Evolutionary conservation across 2,888 invertebrate genomes (phyloP), one percentile per base, ranked within the genome.

Genomic region (Papilio elwesi): DNA sequence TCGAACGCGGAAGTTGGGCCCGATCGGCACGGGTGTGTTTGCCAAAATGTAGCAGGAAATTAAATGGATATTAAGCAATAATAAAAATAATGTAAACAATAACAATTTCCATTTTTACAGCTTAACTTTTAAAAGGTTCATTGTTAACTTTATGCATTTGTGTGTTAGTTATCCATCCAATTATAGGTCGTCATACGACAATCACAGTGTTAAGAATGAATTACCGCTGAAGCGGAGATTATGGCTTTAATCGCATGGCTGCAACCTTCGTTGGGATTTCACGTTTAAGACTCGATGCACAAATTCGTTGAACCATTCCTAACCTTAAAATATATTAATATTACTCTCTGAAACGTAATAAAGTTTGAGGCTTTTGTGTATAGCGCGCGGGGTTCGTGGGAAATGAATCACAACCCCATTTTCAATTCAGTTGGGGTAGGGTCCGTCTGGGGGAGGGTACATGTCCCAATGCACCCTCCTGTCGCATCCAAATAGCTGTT

Each of bases 331-430:
- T 75, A 77, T 81, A 79, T 82, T 83, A 83, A 75, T 77, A 76
- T 81, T 79, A 81, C 81, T 82, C 75, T 76, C 77, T 87, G 80
- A 76, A 82, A 82, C 79, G 82, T 85, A 85, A 86, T 90, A 86
- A 81, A 85, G 87, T 87, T 86, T 80, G 84, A 84, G 86, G 86
- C 85, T 85, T 88, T 85, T 82, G 88, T 86, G 82, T 82, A 78
- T 82, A 83, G 82, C 80, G 81, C 81, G 83, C 83, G 82, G 87
- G 85, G 89, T 88, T 87, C 88, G 90, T 92, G 92, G 89, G 92
- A 92, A 92, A 91, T 92, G 92, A 93, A 91, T 92, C 92, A 92
- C 92, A 89, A 92, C 92, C 93, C 93, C 88, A 91, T 90, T 90
- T 91, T 90, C 90, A 90, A 90, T 90, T 89, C 89, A 80, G 82